Percentiles rank a stretch among this genome's conserved stretches.
These are phyloP conservation scores for Ectropis grisescens DNA, from an alignment of 1,140 invertebrate genomes.

Conservation along the genomic window DNA sequence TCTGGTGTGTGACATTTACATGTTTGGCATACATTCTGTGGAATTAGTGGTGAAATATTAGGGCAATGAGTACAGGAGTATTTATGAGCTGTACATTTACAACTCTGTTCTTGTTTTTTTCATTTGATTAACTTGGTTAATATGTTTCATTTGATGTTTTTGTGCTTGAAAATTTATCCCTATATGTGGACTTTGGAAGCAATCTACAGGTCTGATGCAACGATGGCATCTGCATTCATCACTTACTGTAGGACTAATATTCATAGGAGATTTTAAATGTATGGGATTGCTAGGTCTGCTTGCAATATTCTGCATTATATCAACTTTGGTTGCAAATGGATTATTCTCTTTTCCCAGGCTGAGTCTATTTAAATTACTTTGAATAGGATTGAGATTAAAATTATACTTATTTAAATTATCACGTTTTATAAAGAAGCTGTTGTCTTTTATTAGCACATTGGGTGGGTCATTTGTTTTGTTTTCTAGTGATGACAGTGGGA, in stretches of 20 bases:
- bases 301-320: constrained; percentile 19
- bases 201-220: too few relatives aligned
- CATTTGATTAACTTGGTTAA: too few relatives aligned
- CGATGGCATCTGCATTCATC: too few relatives aligned
- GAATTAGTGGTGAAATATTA: too few relatives aligned
- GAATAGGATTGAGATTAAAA: constrained; percentile 15
- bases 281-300: too few relatives aligned
- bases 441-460: constrained; percentile 26
- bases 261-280: too few relatives aligned
- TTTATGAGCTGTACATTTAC: not conserved
- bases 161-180: too few relatives aligned
- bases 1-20: constrained; percentile 2
- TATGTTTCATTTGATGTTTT: too few relatives aligned
- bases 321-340: constrained; percentile 27
- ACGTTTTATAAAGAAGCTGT: constrained; percentile 44
- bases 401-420: constrained; percentile 26
- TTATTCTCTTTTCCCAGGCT: constrained; percentile 40
- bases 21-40: too few relatives aligned
- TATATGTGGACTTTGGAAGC: too few relatives aligned
- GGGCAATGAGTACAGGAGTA: constrained; percentile 7
- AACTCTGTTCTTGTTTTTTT: too few relatives aligned
- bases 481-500: constrained; percentile 20
- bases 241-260: too few relatives aligned
- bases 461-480: constrained; percentile 21
- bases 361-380: constrained; percentile 24